Base-by-base conservation (phyloP, 2,888 invertebrate species). In the Resseliella maxima region DNA sequence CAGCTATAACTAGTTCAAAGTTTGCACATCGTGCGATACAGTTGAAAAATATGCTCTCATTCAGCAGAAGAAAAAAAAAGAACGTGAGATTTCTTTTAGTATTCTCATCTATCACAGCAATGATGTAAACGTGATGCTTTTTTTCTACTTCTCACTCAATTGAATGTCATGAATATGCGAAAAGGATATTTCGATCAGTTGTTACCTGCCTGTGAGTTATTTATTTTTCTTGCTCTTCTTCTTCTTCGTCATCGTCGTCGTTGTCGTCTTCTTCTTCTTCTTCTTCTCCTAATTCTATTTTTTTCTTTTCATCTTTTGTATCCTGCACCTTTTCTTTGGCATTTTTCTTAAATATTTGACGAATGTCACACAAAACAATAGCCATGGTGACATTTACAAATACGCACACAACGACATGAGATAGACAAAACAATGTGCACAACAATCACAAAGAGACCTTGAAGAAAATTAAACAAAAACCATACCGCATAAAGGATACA, bases 381-480 rank as follows among this genome's bases (percentile, higher is more conserved):
- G 72, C 72, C 6, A 27, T 72, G 72, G 72, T 72, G 72, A 72
- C 72, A 72, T 72, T 72, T 72, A 72, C 72, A 35, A 72, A 72
- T 72, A 72, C 72, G n/a, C 72, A 72, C 72, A 72, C 35, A 72
- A 72, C 72, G 31, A 31, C 15, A 72, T 72, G 31, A 72, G 31
- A 72, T 72, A 27, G 72, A 72, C 27, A 72, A 72, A 5, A 72
- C 27, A 72, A 72, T 59, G 59, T 21, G 35, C 72, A 72, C 27
- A 72, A 72, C 72, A 72, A 72, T 72, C 72, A 72, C 31, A 72
- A 72, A 72, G n/a, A n/a, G 31, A 72, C 72, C 72, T 72, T 72
- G 72, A 72, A 72, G 72, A 72, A 72, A 72, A 72, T 72, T 72
- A 31, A 72, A 72, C 35, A 72, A 72, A 31, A 72, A 72, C 72